phyloP scores from a whole-genome alignment of 2,113 vertebrate species.

The Mystacornis crossleyi region DNA sequence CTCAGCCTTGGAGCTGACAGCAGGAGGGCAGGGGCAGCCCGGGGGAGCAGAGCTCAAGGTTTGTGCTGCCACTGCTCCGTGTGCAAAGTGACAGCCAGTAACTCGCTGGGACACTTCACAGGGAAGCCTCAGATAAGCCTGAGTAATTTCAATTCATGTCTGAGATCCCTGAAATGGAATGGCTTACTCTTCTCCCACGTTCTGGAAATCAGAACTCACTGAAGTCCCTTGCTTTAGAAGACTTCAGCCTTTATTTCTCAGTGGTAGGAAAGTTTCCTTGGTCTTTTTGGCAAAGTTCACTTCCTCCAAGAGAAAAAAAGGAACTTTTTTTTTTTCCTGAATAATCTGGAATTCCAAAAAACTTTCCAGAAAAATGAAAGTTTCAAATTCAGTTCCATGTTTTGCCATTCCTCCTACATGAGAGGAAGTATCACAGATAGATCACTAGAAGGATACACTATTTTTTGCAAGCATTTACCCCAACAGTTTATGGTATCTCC shows the following conservation, averaged over 20 bases:
- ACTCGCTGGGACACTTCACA: neutral
- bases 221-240: neutral
- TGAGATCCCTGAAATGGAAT: neutral
- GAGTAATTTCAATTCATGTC: neutral
- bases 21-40: neutral
- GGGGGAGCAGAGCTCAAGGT: neutral
- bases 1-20: neutral
- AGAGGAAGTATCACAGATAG: neutral
- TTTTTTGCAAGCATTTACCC: neutral
- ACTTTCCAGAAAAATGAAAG: neutral
- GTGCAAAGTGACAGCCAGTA: neutral
- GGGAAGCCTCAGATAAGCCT: neutral
- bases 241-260: neutral
- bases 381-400: neutral
- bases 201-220: neutral
- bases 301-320: neutral
- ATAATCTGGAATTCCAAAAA: neutral
- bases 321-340: neutral
- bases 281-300: neutral
- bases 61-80: neutral
- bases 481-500: neutral
- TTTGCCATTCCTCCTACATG: neutral
- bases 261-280: neutral
- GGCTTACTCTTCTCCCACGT: neutral
- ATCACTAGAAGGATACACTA: neutral